Conservation (phyloP, 1,140 invertebrate genomes). For the Dermatophagoides farinae region DNA sequence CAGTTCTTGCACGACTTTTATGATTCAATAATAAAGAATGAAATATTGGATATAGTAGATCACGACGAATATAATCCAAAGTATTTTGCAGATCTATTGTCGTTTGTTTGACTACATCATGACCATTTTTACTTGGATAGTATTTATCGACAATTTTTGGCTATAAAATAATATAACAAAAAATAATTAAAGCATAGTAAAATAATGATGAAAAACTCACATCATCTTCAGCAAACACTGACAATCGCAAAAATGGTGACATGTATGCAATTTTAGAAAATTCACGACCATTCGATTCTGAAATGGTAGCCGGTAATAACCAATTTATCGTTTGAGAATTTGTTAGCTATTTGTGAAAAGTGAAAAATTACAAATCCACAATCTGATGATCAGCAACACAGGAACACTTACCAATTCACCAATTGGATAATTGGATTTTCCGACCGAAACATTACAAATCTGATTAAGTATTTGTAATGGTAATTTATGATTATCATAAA, state of each 20-base stretch:
- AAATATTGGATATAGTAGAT: conserved; percentile 47
- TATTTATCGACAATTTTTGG: conserved; percentile 27
- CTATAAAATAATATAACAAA: conserved; percentile 21
- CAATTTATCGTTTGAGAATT: conserved; percentile 43
- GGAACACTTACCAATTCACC: conserved; percentile 43
- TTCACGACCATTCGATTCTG: conserved; percentile 52
- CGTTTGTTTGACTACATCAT: conserved; percentile 23
- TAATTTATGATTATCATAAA: conserved; percentile 43
- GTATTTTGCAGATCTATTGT: conserved; percentile 24
- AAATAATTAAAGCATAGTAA: conserved; percentile 10
- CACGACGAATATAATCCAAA: conserved; percentile 12
- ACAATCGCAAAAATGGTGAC: conserved; percentile 69
- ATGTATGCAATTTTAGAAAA: conserved; percentile 57
- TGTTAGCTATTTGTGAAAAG: conserved; percentile 22
- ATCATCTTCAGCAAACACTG: conserved; percentile 79
- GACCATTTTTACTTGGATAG: conserved; percentile 24
- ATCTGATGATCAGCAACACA: too few relatives aligned
- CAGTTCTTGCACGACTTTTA: conserved; percentile 45
- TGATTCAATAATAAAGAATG: conserved; percentile 61
- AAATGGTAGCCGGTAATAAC: conserved; percentile 41
- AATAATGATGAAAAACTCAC: conserved; percentile 22
- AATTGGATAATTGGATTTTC: conserved; percentile 41
- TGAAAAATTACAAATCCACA: too few relatives aligned
- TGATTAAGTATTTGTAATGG: conserved; percentile 43
- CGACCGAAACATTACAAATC: conserved; percentile 41